Conservation (phyloP, 2,113 vertebrate genomes). For the Vulpes lagopus region DNA sequence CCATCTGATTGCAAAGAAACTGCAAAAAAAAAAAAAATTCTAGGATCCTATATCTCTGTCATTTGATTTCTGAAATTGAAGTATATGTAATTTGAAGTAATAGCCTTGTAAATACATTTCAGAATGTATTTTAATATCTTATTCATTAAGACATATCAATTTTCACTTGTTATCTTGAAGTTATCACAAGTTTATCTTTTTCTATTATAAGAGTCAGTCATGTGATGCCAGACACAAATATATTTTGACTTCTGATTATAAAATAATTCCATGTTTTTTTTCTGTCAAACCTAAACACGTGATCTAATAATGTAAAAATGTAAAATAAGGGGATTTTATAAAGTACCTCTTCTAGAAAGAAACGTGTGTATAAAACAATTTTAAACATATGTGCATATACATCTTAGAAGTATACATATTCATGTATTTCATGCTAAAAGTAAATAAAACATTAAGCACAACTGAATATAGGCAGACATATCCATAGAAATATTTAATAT, state of each 20-base stretch:
- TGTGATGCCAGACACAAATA: neutral
- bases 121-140: neutral
- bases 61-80: neutral
- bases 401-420: neutral
- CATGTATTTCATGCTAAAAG: neutral
- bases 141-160: neutral
- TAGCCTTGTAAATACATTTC: neutral
- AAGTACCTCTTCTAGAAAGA: neutral
- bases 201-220: neutral
- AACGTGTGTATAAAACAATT: neutral
- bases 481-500: neutral
- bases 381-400: neutral
- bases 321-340: neutral
- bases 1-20: neutral
- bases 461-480: neutral
- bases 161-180: neutral
- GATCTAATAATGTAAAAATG: neutral
- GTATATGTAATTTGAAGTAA: neutral
- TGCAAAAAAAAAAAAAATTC: neutral
- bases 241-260: conserved; percentile 16
- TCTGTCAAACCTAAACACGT: neutral
- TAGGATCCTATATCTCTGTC: neutral
- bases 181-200: neutral
- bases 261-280: neutral
- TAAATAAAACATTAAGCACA: conserved; percentile 45